Conservation (phyloP, 2,888 invertebrate genomes). For the Lydus trimaculatus region DNA sequence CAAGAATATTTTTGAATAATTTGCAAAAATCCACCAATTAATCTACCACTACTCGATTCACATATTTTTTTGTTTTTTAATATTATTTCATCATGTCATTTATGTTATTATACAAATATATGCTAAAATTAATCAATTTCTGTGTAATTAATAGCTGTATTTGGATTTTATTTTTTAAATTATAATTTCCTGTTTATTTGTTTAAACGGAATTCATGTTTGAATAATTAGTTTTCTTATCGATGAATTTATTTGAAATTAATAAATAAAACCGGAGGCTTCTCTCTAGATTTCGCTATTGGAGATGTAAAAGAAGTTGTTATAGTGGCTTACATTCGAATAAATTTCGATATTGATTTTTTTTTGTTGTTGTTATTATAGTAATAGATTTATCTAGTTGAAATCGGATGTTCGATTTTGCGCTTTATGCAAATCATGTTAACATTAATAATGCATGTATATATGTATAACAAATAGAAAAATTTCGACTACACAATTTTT, state of each 20-base stretch:
- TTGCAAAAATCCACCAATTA: neutral
- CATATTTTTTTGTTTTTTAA: too few relatives aligned
- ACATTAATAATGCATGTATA: conserved; percentile 25
- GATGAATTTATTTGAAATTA: too few relatives aligned
- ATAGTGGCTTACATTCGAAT: too few relatives aligned
- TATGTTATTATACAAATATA: neutral
- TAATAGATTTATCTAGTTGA: conserved; percentile 20
- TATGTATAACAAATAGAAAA: conserved; percentile 14
- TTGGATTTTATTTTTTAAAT: too few relatives aligned
- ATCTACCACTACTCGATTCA: neutral
- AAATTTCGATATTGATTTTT: conserved; percentile 18
- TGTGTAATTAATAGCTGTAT: too few relatives aligned
- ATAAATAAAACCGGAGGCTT: too few relatives aligned
- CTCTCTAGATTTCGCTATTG: too few relatives aligned
- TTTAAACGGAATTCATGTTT: too few relatives aligned
- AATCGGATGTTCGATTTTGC: conserved; percentile 26
- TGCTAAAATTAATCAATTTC: neutral
- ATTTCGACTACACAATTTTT: conserved; percentile 22
- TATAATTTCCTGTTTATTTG: too few relatives aligned
- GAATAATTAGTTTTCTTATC: too few relatives aligned
- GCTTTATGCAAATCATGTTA: conserved; percentile 26
- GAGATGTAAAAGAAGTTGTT: too few relatives aligned
- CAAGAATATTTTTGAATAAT: neutral
- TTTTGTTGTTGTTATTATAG: conserved; percentile 11
- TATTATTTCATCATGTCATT: neutral